A percentile compares a stretch with the other conserved stretches of the same genome.
phyloP scores from a whole-genome alignment of 53 echinoderm and acorn worm genomes.

The Actinopyga echinites region DNA sequence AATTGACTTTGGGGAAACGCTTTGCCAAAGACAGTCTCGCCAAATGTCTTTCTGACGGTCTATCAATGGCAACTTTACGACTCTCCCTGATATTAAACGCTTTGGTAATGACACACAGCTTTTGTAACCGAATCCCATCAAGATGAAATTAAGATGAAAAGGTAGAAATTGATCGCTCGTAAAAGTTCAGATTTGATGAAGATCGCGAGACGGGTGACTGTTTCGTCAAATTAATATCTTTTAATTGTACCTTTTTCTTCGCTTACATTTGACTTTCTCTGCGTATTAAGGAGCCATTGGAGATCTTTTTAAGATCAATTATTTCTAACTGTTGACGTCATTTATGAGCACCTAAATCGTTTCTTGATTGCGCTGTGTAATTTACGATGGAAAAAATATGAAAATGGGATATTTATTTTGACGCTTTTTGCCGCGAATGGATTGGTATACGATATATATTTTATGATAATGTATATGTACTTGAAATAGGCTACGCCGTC shows the following conservation, averaged over 20 bases:
- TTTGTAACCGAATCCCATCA: conserved; percentile 24
- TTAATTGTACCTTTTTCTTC: conserved; percentile 6
- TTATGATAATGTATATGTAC: too few species aligned
- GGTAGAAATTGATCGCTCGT: conserved; percentile 38
- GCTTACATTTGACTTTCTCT: not conserved
- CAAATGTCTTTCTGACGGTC: conserved; percentile 21
- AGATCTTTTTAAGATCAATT: conserved; percentile 24
- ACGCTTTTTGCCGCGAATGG: too few species aligned
- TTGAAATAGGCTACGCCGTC: too few species aligned
- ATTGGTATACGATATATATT: too few species aligned
- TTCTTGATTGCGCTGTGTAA: conserved; percentile 11
- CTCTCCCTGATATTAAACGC: conserved; percentile 18
- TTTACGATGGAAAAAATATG: conserved; percentile 1
- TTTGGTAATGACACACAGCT: conserved; percentile 24
- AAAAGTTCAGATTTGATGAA: conserved; percentile 21
- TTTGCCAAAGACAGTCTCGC: conserved; percentile 23
- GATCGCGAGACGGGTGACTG: conserved; percentile 40
- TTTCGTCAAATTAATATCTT: conserved; percentile 45
- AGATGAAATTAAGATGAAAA: conserved; percentile 22
- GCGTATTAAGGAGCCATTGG: not conserved
- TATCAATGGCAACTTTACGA: conserved; percentile 20
- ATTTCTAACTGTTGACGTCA: conserved; percentile 33
- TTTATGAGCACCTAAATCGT: conserved; percentile 20
- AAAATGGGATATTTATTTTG: too few species aligned
- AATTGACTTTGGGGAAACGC: conserved; percentile 38